A percentile compares a stretch with the other conserved stretches of the same genome.
Evolutionary conservation across 2,113 vertebrate species (phyloP).

Genomic region (Pluvianellus socialis): DNA sequence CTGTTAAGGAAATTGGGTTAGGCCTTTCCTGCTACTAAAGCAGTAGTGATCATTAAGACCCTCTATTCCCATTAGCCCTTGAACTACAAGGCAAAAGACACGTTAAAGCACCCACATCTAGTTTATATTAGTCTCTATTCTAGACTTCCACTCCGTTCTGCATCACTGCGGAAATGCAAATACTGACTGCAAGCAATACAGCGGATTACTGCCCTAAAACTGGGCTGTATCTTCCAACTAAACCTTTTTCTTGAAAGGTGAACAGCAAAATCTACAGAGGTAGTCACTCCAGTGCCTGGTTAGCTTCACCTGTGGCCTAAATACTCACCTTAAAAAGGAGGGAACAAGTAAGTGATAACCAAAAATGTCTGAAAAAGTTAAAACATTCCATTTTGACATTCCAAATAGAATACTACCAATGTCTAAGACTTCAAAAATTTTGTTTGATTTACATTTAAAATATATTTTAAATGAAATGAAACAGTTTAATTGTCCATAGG

Average conservation of each 20-base stretch:
- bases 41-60: neutral
- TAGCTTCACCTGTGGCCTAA: neutral
- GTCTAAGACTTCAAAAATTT: neutral
- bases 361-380: neutral
- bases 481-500: neutral
- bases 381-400: neutral
- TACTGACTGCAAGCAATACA: neutral
- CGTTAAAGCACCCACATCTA: rapidly evolving
- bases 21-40: neutral
- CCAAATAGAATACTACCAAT: neutral
- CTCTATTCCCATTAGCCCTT: neutral
- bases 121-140: neutral
- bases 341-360: neutral
- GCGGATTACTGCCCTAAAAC: neutral
- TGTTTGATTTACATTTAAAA: neutral
- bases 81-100: neutral
- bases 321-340: neutral
- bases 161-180: neutral
- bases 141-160: neutral
- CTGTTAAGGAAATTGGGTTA: neutral
- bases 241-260: neutral
- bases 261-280: neutral
- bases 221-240: neutral
- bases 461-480: neutral
- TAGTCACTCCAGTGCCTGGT: neutral